Conservation (phyloP, 2,797 vertebrate genomes). For the Chiloscyllium punctatum region DNA sequence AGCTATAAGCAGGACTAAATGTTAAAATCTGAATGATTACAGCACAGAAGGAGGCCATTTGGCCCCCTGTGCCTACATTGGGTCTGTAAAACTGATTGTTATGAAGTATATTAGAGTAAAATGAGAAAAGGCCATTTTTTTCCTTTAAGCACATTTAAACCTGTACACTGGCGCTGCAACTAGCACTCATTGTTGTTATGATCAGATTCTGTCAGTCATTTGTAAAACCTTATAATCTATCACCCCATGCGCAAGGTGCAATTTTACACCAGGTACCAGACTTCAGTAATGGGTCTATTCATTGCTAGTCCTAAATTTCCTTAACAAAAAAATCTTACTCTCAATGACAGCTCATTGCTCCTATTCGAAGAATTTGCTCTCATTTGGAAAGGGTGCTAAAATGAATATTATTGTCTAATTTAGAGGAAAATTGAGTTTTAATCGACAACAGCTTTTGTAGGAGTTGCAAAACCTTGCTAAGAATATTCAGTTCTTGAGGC, state of each 20-base stretch:
- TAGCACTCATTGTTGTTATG: background rate
- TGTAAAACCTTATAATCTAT: background rate
- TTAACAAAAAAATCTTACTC: no score
- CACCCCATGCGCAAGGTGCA: background rate
- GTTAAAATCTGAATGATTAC: background rate
- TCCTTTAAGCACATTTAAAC: background rate
- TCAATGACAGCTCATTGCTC: background rate
- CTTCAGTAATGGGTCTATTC: background rate
- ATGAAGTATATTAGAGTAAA: background rate
- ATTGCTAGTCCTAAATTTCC: background rate
- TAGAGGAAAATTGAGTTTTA: background rate
- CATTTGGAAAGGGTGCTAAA: background rate
- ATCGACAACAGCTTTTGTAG: background rate
- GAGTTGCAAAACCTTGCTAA: background rate
- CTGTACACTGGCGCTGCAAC: background rate
- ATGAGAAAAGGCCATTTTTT: slow-evolving; percentile 3
- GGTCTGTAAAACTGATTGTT: slow-evolving; percentile 14
- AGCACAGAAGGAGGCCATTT: background rate
- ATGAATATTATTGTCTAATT: background rate
- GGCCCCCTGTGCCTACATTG: background rate
- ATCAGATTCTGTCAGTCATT: background rate
- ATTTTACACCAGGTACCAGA: background rate
- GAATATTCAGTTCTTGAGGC: background rate
- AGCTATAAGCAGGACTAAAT: background rate
- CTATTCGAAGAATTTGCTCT: background rate